phyloP scores from a whole-genome alignment of 2,113 vertebrate species.

The Antechinus stuartii region DNA sequence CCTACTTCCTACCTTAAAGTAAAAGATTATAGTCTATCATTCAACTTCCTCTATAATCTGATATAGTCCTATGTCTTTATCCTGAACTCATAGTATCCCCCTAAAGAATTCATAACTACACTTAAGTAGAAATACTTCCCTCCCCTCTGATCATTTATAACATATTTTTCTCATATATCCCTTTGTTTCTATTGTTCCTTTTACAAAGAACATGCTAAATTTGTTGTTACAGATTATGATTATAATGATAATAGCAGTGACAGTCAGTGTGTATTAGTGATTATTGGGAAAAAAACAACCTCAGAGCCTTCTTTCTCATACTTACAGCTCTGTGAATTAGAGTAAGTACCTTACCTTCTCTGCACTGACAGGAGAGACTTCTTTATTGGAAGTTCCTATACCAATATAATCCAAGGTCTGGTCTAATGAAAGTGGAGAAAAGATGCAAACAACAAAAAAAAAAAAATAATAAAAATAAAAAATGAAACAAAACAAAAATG shows the following conservation, averaged over 20 bases:
- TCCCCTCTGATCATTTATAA: background rate
- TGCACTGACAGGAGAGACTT: background rate
- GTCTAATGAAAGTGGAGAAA: background rate
- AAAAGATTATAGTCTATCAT: background rate
- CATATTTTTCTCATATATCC: background rate
- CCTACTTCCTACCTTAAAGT: background rate
- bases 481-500: constrained; percentile 15
- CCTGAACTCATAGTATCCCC: background rate
- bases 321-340: background rate
- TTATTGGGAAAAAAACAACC: background rate
- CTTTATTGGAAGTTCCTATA: background rate
- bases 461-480: background rate
- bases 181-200: background rate
- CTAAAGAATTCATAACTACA: background rate
- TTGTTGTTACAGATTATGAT: no score
- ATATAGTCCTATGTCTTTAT: background rate
- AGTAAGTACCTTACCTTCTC: background rate
- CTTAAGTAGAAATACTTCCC: background rate
- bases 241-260: background rate
- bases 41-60: background rate
- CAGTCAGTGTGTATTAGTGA: background rate
- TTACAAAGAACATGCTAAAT: background rate
- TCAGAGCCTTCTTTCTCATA: background rate
- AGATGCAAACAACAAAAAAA: no score
- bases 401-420: background rate